Percentiles rank a stretch among this genome's conserved stretches.
These are phyloP conservation scores for Watersipora subatra DNA, from an alignment of 1,140 invertebrate genomes.

Conservation along the genomic window DNA sequence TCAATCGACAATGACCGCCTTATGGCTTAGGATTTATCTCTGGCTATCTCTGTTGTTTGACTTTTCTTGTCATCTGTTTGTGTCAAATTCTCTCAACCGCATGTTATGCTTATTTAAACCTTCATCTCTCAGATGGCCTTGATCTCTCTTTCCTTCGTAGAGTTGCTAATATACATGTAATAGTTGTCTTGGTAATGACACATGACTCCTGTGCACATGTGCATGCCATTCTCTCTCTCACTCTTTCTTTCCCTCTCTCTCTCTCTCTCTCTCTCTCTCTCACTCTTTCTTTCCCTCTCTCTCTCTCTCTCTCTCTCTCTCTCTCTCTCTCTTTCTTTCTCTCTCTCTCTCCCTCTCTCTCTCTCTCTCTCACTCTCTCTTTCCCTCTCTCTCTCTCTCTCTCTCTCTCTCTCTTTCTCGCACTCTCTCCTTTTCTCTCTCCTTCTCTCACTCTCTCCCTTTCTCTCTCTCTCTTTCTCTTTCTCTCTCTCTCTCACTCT, in stretches of 20 bases:
- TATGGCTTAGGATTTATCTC: no score
- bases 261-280: neutral
- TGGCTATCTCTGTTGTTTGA: no score
- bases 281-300: neutral
- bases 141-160: no score
- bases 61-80: no score
- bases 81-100: no score
- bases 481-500: neutral
- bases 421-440: no score
- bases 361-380: slow-evolving; percentile 1
- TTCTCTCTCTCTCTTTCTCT: neutral
- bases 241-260: neutral
- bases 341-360: slow-evolving; percentile 2
- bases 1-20: no score
- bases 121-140: no score
- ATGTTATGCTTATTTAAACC: no score
- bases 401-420: slow-evolving; percentile 1
- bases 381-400: slow-evolving; percentile 2
- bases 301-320: neutral
- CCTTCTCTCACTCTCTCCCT: no score
- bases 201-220: neutral
- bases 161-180: no score
- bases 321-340: neutral
- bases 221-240: neutral
- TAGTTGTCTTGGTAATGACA: no score